Conservation (phyloP, 92 coral and sea anemone species). For the Muricea muricata region DNA sequence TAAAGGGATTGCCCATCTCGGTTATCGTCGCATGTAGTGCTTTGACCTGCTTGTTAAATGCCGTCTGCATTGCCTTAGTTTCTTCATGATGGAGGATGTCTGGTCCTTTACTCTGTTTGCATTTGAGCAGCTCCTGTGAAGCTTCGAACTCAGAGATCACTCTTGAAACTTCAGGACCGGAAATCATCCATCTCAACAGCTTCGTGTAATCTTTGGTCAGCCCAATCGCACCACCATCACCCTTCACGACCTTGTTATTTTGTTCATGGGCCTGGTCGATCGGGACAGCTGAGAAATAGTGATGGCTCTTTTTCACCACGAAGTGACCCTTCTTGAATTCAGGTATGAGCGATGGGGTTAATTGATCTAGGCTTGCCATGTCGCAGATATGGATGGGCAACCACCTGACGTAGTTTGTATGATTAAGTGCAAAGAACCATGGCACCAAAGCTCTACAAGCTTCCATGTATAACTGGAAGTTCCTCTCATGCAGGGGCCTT, state of each 20-base stretch:
- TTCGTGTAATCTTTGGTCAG: not conserved
- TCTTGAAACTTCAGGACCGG: not conserved
- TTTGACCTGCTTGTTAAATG: no score
- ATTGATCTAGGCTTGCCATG: not conserved
- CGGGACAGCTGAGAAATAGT: not conserved
- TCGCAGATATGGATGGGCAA: not conserved
- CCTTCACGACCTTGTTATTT: not conserved
- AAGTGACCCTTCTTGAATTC: constrained; percentile 3
- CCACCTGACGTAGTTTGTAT: constrained; percentile 1
- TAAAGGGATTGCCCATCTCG: constrained; percentile 21
- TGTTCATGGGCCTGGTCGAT: constrained; percentile 1
- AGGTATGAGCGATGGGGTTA: not conserved
- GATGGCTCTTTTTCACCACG: not conserved
- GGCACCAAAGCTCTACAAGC: not conserved
- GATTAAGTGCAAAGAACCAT: not conserved
- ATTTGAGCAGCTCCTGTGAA: no score
- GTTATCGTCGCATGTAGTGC: no score
- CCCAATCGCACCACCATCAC: not conserved
- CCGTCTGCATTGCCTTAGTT: no score
- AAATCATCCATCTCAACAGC: not conserved
- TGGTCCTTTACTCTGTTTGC: no score
- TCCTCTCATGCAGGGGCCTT: not conserved
- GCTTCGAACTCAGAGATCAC: not conserved
- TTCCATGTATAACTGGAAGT: not conserved
- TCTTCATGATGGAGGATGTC: not conserved